Evolutionary conservation across 2,113 vertebrate genomes (phyloP).

Genomic region (Strigops habroptila): DNA sequence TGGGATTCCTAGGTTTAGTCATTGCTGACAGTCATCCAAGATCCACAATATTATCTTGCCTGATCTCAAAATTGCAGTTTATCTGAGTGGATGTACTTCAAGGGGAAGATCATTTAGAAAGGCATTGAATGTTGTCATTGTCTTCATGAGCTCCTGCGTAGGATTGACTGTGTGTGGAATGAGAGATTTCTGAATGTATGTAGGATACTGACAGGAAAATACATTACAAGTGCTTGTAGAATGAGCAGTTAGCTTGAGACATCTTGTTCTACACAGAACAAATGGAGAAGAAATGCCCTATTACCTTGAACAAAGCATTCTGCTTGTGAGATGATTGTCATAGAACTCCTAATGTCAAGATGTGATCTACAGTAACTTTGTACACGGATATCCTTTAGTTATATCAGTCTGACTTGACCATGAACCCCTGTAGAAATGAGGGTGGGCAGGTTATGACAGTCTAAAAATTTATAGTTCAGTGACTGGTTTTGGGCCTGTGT

Average conservation of each 20-base stretch:
- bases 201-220: background rate
- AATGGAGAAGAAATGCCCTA: background rate
- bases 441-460: background rate
- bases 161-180: background rate
- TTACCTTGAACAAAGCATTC: background rate
- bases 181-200: background rate
- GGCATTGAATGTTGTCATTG: background rate
- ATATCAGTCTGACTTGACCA: background rate
- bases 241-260: background rate
- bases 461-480: background rate
- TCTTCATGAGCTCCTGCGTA: background rate
- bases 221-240: background rate
- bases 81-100: background rate
- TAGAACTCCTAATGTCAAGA: background rate
- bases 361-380: background rate
- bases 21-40: background rate
- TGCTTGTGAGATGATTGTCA: background rate
- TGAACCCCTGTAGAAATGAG: background rate
- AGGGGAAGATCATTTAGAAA: background rate
- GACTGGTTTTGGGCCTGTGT: background rate
- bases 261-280: background rate
- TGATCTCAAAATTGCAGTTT: background rate
- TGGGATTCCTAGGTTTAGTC: slow-evolving; percentile 17
- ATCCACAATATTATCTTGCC: background rate
- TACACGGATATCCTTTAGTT: background rate